A percentile compares a stretch with the other conserved stretches of the same genome.
These are phyloP conservation scores for Sipha flava DNA, from an alignment of 1,140 invertebrate species.

Conservation along the genomic window DNA sequence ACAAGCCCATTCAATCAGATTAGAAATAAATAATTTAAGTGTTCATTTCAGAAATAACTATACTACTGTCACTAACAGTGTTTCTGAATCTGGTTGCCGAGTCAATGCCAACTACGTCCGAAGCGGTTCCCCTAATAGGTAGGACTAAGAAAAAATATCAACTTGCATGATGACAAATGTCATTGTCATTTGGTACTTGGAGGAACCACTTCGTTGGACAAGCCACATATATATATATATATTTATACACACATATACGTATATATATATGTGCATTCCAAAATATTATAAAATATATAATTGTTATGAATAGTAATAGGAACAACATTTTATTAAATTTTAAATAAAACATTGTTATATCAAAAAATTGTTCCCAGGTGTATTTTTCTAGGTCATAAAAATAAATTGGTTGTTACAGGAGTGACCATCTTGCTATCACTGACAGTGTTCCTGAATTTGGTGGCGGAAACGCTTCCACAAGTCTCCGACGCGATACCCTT, in stretches of 20 bases:
- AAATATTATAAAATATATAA: background rate
- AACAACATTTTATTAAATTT: background rate
- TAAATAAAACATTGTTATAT: conserved; percentile 14
- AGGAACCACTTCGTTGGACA: conserved; percentile 31
- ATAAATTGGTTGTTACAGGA: conserved; percentile 62
- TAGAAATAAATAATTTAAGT: conserved; percentile 2
- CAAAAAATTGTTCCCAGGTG: conserved; percentile 9
- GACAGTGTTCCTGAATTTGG: conserved; percentile 97
- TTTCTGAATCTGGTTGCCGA: conserved; percentile 94
- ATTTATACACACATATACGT: background rate
- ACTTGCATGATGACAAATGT: conserved; percentile 25
- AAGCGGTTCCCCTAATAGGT: conserved; percentile 90
- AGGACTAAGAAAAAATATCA: conserved; percentile 41
- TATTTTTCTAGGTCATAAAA: conserved; percentile 25
- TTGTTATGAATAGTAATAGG: background rate
- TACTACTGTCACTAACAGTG: conserved; percentile 98
- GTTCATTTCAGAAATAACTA: conserved; percentile 89
- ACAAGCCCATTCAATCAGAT: background rate
- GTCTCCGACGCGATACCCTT: conserved; percentile 88
- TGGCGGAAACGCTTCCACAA: conserved; percentile 89
- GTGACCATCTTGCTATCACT: conserved; percentile 99
- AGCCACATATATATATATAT: background rate
- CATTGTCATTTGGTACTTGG: conserved; percentile 32
- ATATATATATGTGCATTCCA: background rate
- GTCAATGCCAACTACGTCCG: conserved; percentile 89